Percentiles rank a stretch among this genome's conserved stretches.
These are phyloP conservation scores for Ophion obscuratus DNA, from an alignment of 2,888 invertebrate species.

Conservation along the genomic window DNA sequence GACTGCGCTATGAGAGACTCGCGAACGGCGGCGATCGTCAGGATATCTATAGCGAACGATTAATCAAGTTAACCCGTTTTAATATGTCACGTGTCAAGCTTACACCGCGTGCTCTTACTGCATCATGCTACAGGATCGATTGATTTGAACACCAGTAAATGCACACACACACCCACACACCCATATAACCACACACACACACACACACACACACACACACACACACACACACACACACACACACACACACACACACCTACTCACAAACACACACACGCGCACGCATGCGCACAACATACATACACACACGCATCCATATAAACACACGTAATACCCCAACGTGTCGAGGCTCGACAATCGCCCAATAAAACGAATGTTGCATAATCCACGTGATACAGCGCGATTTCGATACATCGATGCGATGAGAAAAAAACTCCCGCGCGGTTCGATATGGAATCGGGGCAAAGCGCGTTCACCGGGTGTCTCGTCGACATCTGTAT, in stretches of 20 bases:
- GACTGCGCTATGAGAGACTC: conserved; percentile 18
- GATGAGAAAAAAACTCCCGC: background rate
- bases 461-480: background rate
- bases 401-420: background rate
- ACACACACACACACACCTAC: no score
- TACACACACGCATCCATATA: no score
- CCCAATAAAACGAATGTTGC: conserved; percentile 7
- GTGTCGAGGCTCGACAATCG: background rate
- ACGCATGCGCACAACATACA: no score
- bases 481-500: conserved; percentile 3
- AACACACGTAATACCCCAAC: background rate
- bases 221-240: background rate
- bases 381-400: background rate
- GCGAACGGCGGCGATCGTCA: background rate
- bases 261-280: no score
- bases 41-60: conserved; percentile 28
- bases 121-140: conserved; percentile 37
- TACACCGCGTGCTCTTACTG: conserved; percentile 26
- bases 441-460: background rate
- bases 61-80: conserved; percentile 50
- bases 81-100: conserved; percentile 20
- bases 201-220: background rate
- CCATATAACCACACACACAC: background rate
- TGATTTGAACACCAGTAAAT: conserved; percentile 1
- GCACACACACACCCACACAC: background rate